These are phyloP conservation scores for Oxyura jamaicensis DNA, from an alignment of 2,113 vertebrate genomes.

Conservation along the genomic window DNA sequence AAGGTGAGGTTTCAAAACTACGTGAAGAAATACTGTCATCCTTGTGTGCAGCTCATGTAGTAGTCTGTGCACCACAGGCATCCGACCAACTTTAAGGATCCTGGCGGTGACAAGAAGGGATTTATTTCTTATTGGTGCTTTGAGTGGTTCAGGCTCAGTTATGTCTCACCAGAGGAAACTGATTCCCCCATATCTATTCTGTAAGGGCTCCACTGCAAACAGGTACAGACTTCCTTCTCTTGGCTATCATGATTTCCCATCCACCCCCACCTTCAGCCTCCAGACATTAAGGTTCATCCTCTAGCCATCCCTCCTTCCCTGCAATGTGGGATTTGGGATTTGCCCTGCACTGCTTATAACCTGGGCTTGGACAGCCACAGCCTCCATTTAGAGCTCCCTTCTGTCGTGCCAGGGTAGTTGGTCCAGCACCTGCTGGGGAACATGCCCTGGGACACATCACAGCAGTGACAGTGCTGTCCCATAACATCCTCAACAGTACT, in stretches of 20 bases:
- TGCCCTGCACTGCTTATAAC: background rate
- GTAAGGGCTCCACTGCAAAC: background rate
- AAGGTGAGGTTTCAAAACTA: background rate
- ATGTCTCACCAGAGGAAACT: background rate
- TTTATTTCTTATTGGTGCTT: background rate
- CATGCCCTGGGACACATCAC: too few species aligned
- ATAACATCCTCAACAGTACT: background rate
- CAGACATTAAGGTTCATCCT: background rate
- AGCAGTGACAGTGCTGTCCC: background rate
- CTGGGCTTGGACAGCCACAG: too few species aligned
- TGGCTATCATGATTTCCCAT: background rate
- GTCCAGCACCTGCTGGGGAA: background rate
- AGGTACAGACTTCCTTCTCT: background rate
- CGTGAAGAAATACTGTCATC: background rate
- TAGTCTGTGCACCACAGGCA: background rate
- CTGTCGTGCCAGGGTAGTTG: background rate
- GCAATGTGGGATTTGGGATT: background rate
- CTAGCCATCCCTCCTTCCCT: background rate
- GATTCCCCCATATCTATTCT: background rate
- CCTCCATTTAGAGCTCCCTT: background rate
- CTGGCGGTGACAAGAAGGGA: background rate
- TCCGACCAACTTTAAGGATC: background rate
- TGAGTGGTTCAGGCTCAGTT: background rate
- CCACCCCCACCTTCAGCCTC: background rate
- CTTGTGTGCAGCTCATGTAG: background rate